A percentile compares a stretch with the other conserved stretches of the same genome.
Conservation (phyloP, 2,797 vertebrate species). For the Eremophila alpestris region DNA sequence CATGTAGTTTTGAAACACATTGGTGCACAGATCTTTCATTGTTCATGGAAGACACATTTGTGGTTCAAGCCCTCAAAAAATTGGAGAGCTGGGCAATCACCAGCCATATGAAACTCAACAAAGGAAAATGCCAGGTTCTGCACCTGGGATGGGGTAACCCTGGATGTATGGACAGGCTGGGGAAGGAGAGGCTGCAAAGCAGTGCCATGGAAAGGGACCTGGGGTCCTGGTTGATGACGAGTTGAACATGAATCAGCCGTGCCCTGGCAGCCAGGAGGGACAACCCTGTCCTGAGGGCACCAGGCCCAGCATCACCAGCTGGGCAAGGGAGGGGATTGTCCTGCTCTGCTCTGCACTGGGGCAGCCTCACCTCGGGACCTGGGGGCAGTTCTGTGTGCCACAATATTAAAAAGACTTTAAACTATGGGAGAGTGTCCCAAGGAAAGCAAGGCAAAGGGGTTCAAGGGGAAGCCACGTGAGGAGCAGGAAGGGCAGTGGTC, state of each 20-base stretch:
- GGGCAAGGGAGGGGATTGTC: neutral
- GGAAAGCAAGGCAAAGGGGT: neutral
- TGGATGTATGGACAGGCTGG: neutral
- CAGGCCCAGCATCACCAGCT: fast-evolving
- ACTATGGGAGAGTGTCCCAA: too few species aligned
- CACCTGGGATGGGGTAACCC: neutral
- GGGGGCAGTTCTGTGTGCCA: neutral
- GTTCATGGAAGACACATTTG: neutral
- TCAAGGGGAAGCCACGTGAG: neutral
- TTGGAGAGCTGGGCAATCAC: neutral
- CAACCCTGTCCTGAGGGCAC: neutral
- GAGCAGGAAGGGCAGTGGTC: fast-evolving
- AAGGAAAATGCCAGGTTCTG: neutral
- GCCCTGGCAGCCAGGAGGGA: neutral
- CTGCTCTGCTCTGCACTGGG: fast-evolving
- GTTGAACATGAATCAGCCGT: fast-evolving
- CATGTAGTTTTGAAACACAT: neutral
- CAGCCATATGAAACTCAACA: neutral
- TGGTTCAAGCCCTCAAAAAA: fast-evolving
- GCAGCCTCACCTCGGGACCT: fast-evolving
- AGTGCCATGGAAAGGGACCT: fast-evolving
- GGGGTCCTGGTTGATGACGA: fast-evolving
- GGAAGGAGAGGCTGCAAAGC: neutral
- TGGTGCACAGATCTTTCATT: neutral
- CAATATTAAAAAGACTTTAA: neutral